Conservation (phyloP, 2,888 invertebrate genomes). For the Coremacera marginata region DNA sequence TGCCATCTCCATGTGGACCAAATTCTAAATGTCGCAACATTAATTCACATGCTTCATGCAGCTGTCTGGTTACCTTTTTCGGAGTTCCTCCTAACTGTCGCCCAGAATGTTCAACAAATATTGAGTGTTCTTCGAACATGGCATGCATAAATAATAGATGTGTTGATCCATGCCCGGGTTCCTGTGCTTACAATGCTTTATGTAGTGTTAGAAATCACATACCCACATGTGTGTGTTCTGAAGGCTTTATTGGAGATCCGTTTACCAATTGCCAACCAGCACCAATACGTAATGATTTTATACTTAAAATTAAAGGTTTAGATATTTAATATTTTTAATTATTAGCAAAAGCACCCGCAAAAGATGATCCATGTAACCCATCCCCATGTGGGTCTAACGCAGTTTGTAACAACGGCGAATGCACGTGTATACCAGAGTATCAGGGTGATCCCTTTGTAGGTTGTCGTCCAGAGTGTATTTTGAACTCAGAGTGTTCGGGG, state of each 20-base stretch:
- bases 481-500: constrained; percentile 80
- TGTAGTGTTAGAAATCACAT: constrained; percentile 79
- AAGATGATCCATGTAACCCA: constrained; percentile 72
- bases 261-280: constrained; percentile 74
- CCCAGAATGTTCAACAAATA: constrained; percentile 78
- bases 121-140: constrained; percentile 80
- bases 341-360: constrained; percentile 55
- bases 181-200: constrained; percentile 77
- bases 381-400: constrained; percentile 82
- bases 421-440: constrained; percentile 78
- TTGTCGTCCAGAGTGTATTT: constrained; percentile 84
- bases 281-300: constrained; percentile 64
- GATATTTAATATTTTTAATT: neutral
- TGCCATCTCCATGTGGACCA: constrained; percentile 78
- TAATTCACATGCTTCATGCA: constrained; percentile 75
- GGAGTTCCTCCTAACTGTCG: constrained; percentile 81
- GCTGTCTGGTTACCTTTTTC: constrained; percentile 75
- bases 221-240: constrained; percentile 80
- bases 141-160: constrained; percentile 85
- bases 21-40: constrained; percentile 77
- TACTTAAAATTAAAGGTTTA: neutral
- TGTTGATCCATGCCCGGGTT: constrained; percentile 84
- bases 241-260: constrained; percentile 81
- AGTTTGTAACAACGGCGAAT: constrained; percentile 76
- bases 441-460: constrained; percentile 81